phyloP scores from a whole-genome alignment of 2,888 invertebrate species.

The Apeira syringaria region DNA sequence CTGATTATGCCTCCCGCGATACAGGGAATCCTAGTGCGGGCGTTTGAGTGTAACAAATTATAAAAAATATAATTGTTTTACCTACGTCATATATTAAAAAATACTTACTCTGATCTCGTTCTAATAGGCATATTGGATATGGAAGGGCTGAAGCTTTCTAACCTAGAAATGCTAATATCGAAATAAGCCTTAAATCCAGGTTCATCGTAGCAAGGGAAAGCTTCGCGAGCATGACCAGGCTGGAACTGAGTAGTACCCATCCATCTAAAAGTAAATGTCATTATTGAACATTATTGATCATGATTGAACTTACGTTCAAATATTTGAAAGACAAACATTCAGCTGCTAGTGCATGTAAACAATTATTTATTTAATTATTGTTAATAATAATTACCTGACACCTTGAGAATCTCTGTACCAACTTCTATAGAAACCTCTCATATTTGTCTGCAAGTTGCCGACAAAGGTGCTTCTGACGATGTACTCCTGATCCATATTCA shows the following conservation, averaged over 20 bases:
- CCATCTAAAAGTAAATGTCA: constrained; percentile 78
- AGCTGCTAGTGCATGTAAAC: too few relatives aligned
- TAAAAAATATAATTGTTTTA: not conserved
- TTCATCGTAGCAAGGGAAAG: constrained; percentile 95
- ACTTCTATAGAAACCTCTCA: constrained; percentile 92
- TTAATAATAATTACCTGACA: constrained; percentile 55
- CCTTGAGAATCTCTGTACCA: constrained; percentile 86
- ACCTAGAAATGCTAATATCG: constrained; percentile 86
- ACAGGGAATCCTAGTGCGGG: too few relatives aligned
- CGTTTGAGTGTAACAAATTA: not conserved
- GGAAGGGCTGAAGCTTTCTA: constrained; percentile 70
- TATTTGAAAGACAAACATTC: too few relatives aligned
- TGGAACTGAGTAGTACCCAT: constrained; percentile 92
- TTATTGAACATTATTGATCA: too few relatives aligned
- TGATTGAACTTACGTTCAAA: too few relatives aligned
- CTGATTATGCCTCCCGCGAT: too few relatives aligned
- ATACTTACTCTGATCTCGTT: constrained; percentile 42
- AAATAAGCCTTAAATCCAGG: constrained; percentile 92
- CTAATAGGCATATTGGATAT: constrained; percentile 88
- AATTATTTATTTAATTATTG: too few relatives aligned
- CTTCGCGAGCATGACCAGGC: constrained; percentile 89
- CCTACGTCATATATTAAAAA: not conserved
- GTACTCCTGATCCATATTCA: constrained; percentile 71
- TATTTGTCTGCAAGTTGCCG: constrained; percentile 87
- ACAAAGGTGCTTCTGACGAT: constrained; percentile 85